These are phyloP conservation scores for Nemapogon koenigi DNA, from an alignment of 2,888 invertebrate species.

Conservation along the genomic window DNA sequence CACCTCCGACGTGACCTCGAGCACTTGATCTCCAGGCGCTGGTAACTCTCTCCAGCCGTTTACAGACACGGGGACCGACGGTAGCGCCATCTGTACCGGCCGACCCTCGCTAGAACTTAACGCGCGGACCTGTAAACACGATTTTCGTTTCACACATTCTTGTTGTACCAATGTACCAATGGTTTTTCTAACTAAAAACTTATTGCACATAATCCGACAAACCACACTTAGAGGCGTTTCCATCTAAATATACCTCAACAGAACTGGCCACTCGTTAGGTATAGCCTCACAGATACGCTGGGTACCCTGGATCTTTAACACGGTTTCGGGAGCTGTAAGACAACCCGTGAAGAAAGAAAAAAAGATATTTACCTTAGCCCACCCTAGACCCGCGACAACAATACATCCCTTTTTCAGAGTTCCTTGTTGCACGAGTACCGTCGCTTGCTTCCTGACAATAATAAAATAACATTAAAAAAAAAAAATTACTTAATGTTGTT, in stretches of 20 bases:
- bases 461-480: neutral
- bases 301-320: too few species aligned
- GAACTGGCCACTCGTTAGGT: too few species aligned
- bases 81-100: slow-evolving; percentile 71
- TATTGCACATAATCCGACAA: too few species aligned
- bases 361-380: slow-evolving; percentile 69
- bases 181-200: too few species aligned
- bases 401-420: slow-evolving; percentile 79
- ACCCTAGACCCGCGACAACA: slow-evolving; percentile 83
- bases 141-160: too few species aligned
- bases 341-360: neutral
- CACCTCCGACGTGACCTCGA: slow-evolving; percentile 83
- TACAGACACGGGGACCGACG: slow-evolving; percentile 83
- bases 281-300: too few species aligned
- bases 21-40: slow-evolving; percentile 83
- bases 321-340: too few species aligned
- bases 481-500: neutral
- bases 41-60: slow-evolving; percentile 93
- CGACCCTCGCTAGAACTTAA: slow-evolving; percentile 81
- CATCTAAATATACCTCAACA: too few species aligned
- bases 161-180: too few species aligned
- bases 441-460: slow-evolving; percentile 76
- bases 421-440: slow-evolving; percentile 85
- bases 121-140: slow-evolving; percentile 62
- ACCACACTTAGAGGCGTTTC: too few species aligned